Percentiles rank a stretch among this genome's conserved stretches.
Evolutionary conservation across 2,888 invertebrate species (phyloP).

Genomic region (Lacanobia wlatinum): DNA sequence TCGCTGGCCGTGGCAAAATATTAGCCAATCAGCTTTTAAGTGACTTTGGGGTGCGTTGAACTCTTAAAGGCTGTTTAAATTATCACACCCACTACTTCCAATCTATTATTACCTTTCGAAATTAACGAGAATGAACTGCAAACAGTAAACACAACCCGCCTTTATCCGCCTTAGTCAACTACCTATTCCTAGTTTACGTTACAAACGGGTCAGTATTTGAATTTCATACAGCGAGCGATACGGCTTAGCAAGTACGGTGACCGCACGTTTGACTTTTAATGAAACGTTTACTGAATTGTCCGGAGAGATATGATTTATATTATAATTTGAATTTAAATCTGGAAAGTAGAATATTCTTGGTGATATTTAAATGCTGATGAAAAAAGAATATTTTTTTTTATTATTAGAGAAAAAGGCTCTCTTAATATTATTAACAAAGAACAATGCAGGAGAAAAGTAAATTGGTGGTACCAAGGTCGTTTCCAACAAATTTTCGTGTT

Average conservation of each 20-base stretch:
- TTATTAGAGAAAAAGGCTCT: not conserved
- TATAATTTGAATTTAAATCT: slow-evolving; percentile 43
- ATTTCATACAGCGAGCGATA: slow-evolving; percentile 62
- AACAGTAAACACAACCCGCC: slow-evolving; percentile 16
- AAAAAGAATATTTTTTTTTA: not conserved
- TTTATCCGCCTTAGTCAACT: slow-evolving; percentile 50
- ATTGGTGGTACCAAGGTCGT: too few relatives aligned
- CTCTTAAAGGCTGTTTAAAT: not conserved
- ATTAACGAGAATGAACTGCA: slow-evolving; percentile 10
- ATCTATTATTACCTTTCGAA: not conserved
- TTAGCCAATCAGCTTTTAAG: too few relatives aligned
- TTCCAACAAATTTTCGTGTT: too few relatives aligned
- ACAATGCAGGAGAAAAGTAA: too few relatives aligned
- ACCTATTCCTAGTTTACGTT: slow-evolving; percentile 55
- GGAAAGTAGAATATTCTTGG: not conserved
- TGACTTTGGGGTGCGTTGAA: too few relatives aligned
- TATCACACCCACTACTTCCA: not conserved
- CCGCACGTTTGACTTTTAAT: slow-evolving; percentile 61
- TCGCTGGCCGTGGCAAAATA: too few relatives aligned
- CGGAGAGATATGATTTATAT: slow-evolving; percentile 37
- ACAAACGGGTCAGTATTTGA: slow-evolving; percentile 64
- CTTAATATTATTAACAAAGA: too few relatives aligned
- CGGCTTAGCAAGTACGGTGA: slow-evolving; percentile 56
- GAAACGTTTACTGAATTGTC: slow-evolving; percentile 51
- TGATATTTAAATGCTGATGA: not conserved